Percentiles rank a stretch among this genome's conserved stretches.
phyloP scores from a whole-genome alignment of 2,797 vertebrate genomes.

The Xenopus petersii region DNA sequence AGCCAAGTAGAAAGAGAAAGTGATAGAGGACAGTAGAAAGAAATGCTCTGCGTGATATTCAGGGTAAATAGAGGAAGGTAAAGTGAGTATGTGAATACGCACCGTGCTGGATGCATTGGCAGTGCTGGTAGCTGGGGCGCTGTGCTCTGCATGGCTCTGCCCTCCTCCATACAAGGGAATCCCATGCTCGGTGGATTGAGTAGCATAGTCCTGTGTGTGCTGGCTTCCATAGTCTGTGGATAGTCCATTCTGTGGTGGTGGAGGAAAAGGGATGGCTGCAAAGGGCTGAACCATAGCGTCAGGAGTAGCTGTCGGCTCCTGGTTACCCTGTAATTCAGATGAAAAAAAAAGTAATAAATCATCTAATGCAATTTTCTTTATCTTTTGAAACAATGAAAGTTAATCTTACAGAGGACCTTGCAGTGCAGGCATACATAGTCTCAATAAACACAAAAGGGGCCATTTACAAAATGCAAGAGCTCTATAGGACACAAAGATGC shows the following conservation, averaged over 20 bases:
- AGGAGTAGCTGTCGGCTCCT: constrained; percentile 81
- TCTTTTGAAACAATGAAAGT: too few relatives aligned
- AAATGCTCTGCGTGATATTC: too few relatives aligned
- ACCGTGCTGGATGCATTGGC: constrained; percentile 76
- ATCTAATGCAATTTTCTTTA: too few relatives aligned
- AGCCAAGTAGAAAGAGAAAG: too few relatives aligned
- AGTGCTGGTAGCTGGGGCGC: constrained; percentile 69
- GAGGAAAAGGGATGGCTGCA: constrained; percentile 76
- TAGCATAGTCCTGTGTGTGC: constrained; percentile 78
- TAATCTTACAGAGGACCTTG: too few relatives aligned
- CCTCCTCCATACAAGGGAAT: constrained; percentile 74
- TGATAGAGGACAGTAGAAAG: too few relatives aligned
- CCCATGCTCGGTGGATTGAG: constrained; percentile 78
- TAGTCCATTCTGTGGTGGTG: constrained; percentile 78
- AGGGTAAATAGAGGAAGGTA: too few relatives aligned
- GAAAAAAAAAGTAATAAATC: not conserved
- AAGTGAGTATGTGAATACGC: constrained; percentile 39
- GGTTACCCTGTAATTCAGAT: constrained; percentile 68
- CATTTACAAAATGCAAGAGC: too few relatives aligned
- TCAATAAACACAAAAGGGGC: not conserved
- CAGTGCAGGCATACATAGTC: too few relatives aligned
- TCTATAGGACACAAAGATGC: too few relatives aligned
- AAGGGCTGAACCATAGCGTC: constrained; percentile 82
- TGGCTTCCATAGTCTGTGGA: constrained; percentile 77
- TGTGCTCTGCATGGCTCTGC: constrained; percentile 73